phyloP scores from a whole-genome alignment of 2,113 vertebrate species.

The Callipepla squamata region DNA sequence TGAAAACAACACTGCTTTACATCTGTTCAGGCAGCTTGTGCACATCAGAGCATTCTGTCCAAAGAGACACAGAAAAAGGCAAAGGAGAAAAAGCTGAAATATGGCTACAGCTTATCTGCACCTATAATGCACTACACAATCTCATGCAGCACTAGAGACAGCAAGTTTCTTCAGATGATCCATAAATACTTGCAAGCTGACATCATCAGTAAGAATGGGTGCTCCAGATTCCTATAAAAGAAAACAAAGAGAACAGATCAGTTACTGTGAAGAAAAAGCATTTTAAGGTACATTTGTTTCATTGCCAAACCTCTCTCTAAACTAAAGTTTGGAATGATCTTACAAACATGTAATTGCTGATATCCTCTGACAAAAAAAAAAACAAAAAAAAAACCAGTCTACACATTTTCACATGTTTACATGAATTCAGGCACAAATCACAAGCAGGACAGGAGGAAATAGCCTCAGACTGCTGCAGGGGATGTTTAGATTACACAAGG shows the following conservation, averaged over 20 bases:
- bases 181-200: conserved; percentile 98
- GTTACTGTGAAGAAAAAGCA: not conserved
- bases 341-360: not conserved
- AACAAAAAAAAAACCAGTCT: not conserved
- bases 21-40: conserved; percentile 66
- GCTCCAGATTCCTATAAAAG: conserved; percentile 91
- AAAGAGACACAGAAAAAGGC: conserved; percentile 11
- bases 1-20: conserved; percentile 48
- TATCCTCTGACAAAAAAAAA: not conserved
- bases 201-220: conserved; percentile 96
- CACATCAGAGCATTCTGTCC: conserved; percentile 57
- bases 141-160: conserved; percentile 94
- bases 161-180: conserved; percentile 98
- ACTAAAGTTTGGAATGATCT: not conserved
- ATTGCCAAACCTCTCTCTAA: not conserved
- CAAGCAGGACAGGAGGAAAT: not conserved
- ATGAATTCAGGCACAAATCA: conserved; percentile 12
- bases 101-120: conserved; percentile 45
- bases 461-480: not conserved
- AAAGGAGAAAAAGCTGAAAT: conserved; percentile 47
- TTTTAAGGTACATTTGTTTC: not conserved
- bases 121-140: conserved; percentile 1
- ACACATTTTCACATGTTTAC: conserved; percentile 4
- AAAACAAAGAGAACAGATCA: not conserved
- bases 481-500: not conserved